Evolutionary conservation across 2,113 vertebrate genomes (phyloP), one percentile per base, ranked within the genome.

Genomic region (Muntiacus reevesi): DNA sequence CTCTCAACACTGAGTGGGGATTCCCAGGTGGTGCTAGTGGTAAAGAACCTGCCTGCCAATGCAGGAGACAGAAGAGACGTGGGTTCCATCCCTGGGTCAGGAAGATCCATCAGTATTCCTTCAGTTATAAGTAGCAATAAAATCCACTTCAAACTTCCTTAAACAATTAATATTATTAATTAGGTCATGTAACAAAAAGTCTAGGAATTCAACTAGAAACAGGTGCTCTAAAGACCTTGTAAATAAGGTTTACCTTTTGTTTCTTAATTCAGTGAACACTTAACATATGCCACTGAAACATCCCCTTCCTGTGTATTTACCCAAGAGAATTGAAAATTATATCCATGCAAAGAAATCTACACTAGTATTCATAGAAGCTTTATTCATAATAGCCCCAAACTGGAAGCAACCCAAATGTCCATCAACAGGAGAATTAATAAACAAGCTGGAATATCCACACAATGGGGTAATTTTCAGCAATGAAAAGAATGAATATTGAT

Each of bases 201-300:
- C 7, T 16, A 83, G 40, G 60, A 74, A 95, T 13, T 27, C 27
- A 89, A 57, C 15, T 71, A 54, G 47, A 81, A 15, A 27, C 4
- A 74, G 36, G n/a, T 57, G 12, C 60, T 92, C 71, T 47, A 59
- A 93, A 95, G 54, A 91, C 43, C 28, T 71, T 78, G 21, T 85
- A 94, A 50, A 50, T 28, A 79, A 93, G 91, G 36, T 57, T 50
- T 97, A 27, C 36, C 36, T 91, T 96, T 97, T 97, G 89, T 92
- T 92, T 86, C 36, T 67, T 86, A 62, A 78, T 92, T 88, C 84
- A 81, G 5, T 54, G 45, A 54, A 62, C 43, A 71, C 54, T 59
- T 90, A 95, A 45, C 60, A n/a, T 50, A 40, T 50, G 21, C 43
- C 50, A 30, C 52, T 40, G 45, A 84, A 50, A 71, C 71, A 43